phyloP scores from a whole-genome alignment of 2,797 vertebrate species.

The Tarsius wallacei region DNA sequence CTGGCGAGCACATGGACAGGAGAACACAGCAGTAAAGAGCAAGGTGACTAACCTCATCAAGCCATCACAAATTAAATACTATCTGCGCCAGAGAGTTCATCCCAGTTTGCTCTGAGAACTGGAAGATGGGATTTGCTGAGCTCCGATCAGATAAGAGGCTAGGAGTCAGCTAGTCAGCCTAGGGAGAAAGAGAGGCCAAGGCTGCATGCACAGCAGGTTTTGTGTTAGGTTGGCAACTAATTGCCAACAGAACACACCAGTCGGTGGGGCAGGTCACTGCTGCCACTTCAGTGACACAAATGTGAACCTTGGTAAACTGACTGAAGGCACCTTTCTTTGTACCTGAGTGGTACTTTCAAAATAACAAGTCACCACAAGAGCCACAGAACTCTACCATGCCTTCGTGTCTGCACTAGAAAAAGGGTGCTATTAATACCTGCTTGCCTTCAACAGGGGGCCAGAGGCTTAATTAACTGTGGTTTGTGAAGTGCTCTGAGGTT shows the following conservation, averaged over 20 bases:
- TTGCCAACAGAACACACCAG: neutral
- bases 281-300: neutral
- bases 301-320: neutral
- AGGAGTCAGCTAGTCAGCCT: neutral
- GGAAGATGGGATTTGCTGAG: slow-evolving; percentile 39
- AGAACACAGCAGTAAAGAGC: slow-evolving; percentile 35
- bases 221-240: slow-evolving; percentile 58
- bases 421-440: slow-evolving; percentile 55
- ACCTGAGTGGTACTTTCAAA: slow-evolving; percentile 20
- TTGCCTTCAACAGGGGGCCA: neutral
- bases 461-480: slow-evolving; percentile 59
- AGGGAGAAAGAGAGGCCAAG: slow-evolving; percentile 4
- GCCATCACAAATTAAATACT: slow-evolving; percentile 82
- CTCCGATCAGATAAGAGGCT: slow-evolving; percentile 70
- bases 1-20: neutral
- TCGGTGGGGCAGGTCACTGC: slow-evolving; percentile 43
- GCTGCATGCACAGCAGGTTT: neutral
- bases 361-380: neutral
- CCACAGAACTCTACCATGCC: neutral
- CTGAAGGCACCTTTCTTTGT: slow-evolving; percentile 37
- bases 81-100: slow-evolving; percentile 62
- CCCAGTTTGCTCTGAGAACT: slow-evolving; percentile 63
- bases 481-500: slow-evolving; percentile 74
- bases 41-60: slow-evolving; percentile 85
- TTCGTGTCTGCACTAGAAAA: neutral